Base-by-base conservation (phyloP, 2,797 vertebrate genomes). In the Simalia tracyae region DNA sequence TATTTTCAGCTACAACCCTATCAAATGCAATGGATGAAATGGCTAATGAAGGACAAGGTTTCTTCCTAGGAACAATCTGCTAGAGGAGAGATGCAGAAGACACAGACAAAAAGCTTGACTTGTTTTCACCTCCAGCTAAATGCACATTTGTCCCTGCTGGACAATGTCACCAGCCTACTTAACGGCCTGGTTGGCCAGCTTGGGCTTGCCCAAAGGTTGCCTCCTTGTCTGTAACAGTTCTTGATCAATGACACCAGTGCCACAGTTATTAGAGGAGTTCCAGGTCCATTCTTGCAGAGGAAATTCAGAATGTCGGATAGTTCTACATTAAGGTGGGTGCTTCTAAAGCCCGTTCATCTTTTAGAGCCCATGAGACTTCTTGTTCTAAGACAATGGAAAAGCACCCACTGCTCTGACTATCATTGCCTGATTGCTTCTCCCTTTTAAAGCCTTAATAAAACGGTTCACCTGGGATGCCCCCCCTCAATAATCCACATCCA, bases 21-120 rank as follows among this genome's bases (percentile, higher is more conserved):
- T 14, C 84, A 26, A 28, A n/a, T 6, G 50, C 11, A 15, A 15
- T 28, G 28, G 12, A 7, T 28, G n/a, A 24, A 14, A 5, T 3
- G 19, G 42, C 5, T 9, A 46, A 24, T 3, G 2, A 11, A 54
- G 84, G 84, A 15, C 59, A 60, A 17, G 17, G 59, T 60, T 60
- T 60, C 59, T 19, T 6, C 50, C n/a, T 9, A 11, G 85, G 85
- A 36, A 54, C 11, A 12, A 28, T 24, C 50, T 56, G 12, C 22
- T 1, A 3, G 1, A 54, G 81, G 46, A 84, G 9, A 11, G 56
- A 31, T 57, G 3, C 56, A 5, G 7, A 36, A n/a, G 56, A 86
- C 24, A 1, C 10, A 14, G 6, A 0, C n/a, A 17, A 3, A 7
- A 14, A 28, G 12, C 28, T 28, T 2, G 10, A 3, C 50, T n/a